These are phyloP conservation scores for Strigamia crassipes DNA, from an alignment of 2,888 invertebrate genomes.

Conservation along the genomic window DNA sequence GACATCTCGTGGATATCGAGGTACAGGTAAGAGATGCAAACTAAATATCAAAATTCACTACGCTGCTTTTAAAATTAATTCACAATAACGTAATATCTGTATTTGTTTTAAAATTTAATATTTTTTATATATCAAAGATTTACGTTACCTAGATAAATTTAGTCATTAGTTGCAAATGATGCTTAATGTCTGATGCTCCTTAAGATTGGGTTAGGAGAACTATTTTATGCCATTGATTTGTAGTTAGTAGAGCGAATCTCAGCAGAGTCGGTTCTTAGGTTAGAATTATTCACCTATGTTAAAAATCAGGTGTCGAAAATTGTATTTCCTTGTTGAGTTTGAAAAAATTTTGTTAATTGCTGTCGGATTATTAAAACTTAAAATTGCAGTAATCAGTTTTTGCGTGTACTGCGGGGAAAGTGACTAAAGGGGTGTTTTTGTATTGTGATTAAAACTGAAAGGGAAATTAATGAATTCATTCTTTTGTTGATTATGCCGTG, in stretches of 20 bases:
- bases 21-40: neutral
- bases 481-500: conserved; percentile 16
- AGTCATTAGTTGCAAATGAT: neutral
- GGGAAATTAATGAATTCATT: neutral
- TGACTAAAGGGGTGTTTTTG: neutral
- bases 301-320: neutral
- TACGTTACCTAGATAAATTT: neutral
- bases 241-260: conserved; percentile 3
- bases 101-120: neutral
- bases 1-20: neutral
- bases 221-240: neutral
- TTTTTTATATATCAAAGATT: neutral
- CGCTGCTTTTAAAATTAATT: no score
- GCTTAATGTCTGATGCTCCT: neutral
- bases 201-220: conserved; percentile 3
- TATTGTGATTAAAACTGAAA: neutral
- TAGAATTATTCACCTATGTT: conserved; percentile 12
- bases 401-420: neutral
- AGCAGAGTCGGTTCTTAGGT: neutral
- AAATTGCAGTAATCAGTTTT: neutral
- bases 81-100: no score
- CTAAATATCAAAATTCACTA: no score
- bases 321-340: neutral
- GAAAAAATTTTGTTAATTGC: neutral
- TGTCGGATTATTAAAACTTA: neutral